Evolutionary conservation across 1,140 invertebrate species (phyloP), one percentile per base, ranked within the genome.

Genomic region (Drosophila seguyi): DNA sequence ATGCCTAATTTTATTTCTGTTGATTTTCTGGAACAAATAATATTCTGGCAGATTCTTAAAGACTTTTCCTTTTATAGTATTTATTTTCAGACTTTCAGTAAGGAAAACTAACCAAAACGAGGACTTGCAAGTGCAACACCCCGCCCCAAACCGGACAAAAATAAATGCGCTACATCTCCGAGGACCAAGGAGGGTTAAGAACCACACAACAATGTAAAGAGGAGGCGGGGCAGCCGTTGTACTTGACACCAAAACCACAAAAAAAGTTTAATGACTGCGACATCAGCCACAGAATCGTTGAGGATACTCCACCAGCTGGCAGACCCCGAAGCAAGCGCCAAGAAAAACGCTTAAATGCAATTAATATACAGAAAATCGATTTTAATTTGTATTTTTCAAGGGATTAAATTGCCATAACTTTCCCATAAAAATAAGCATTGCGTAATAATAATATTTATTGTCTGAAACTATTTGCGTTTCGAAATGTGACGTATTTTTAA

Each of bases 241-340:
- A 34, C 74, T 76, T 76, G 74, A 76, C 74, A 76, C 60, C 72
- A 45, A 76, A 76, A 47, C 74, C 74, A 76, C 72, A 76, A 58
- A 75, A 75, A 48, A 27, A 41, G 61, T 63, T 67, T 76, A 76
- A 76, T 76, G 72, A 76, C 61, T 66, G 38, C 60, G 72, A 42
- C 53, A 47, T 56, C 69, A 63, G 50, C 55, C 67, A 59, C 66
- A 72, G 71, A 34, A 42, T 52, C 39, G 56, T 38, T 38, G 31
- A 44, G 50, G 44, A 41, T 29, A 45, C 45, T 60, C 53, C 71
- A 53, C 66, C 67, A 65, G 59, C 66, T 69, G 66, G 60, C 22
- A 42, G 29, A 59, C 44, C 47, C 29, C 47, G 8, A 29, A 42
- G 4, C 38, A 48, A 38, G 6, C 10, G 7, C 10, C 39, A 22